Percentiles rank a stretch among this genome's conserved stretches.
Evolutionary conservation across 1,140 invertebrate genomes (phyloP).

Genomic region (Contarinia nasturtii): DNA sequence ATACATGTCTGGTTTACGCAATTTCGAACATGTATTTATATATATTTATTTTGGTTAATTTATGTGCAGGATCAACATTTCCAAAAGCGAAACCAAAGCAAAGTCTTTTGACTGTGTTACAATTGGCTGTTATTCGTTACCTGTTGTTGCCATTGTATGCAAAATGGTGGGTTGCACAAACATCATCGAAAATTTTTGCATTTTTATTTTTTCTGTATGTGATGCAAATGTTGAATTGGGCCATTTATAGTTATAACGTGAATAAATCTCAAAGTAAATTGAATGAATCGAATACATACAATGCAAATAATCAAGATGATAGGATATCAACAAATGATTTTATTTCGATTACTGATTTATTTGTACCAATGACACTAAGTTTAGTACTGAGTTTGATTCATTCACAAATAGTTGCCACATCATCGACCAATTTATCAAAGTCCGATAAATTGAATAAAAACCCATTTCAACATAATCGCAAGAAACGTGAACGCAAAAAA

Average conservation of each 20-base stretch:
- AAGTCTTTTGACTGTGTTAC: conserved; percentile 60
- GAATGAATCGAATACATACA: background rate
- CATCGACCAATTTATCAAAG: conserved; percentile 11
- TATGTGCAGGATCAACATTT: conserved; percentile 63
- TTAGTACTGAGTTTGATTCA: conserved; percentile 67
- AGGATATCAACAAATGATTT: background rate
- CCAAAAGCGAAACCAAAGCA: conserved; percentile 85
- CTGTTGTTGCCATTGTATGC: conserved; percentile 64
- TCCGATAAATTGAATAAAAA: too few species aligned
- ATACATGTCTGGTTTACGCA: too few species aligned
- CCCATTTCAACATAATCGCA: conserved; percentile 16
- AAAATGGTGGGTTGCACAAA: conserved; percentile 79
- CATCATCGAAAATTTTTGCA: conserved; percentile 49
- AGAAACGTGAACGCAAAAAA: conserved; percentile 12
- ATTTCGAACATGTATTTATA: too few species aligned
- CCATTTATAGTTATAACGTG: conserved; percentile 32
- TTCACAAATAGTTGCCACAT: conserved; percentile 75
- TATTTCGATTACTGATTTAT: conserved; percentile 24
- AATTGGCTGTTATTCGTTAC: conserved; percentile 56
- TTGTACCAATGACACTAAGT: conserved; percentile 65
- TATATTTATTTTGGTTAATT: background rate
- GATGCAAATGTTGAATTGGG: conserved; percentile 50
- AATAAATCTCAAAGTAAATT: background rate
- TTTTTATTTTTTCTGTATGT: conserved; percentile 57
- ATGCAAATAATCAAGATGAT: background rate